Evolutionary conservation across 1,140 invertebrate species (phyloP).

Genomic region (Aporrectodea caliginosa): DNA sequence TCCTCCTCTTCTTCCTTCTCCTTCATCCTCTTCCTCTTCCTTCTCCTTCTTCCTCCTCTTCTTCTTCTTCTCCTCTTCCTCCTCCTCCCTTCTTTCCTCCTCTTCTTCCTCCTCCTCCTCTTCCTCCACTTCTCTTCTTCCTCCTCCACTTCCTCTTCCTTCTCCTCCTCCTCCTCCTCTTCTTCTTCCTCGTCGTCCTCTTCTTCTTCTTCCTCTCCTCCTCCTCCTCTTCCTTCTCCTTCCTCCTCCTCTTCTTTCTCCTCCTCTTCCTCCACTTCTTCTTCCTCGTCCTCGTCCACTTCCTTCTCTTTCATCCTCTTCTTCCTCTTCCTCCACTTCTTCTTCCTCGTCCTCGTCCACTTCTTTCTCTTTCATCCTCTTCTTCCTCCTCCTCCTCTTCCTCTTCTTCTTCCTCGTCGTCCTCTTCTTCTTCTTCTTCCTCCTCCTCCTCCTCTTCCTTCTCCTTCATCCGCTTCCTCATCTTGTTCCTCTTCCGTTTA

Average conservation of each 20-base stretch:
- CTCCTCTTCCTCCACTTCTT: constrained; percentile 18
- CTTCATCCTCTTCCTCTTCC: background rate
- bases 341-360: constrained; percentile 23
- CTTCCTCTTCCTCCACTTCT: constrained; percentile 42
- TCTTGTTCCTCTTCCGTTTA: constrained; percentile 35
- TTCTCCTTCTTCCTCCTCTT: constrained; percentile 17
- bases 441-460: constrained; percentile 42
- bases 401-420: constrained; percentile 33
- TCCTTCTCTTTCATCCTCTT: too few relatives aligned
- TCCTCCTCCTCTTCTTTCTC: background rate
- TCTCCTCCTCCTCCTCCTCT: constrained; percentile 12
- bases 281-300: background rate
- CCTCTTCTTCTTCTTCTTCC: constrained; percentile 46
- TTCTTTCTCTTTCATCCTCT: too few relatives aligned
- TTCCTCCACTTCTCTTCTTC: background rate
- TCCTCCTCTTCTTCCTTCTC: too few relatives aligned
- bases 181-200: constrained; percentile 23
- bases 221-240: constrained; percentile 29
- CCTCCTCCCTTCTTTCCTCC: constrained; percentile 16
- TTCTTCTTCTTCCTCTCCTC: constrained; percentile 31
- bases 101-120: constrained; percentile 19
- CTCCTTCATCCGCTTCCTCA: too few relatives aligned
- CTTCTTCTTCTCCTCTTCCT: constrained; percentile 23
- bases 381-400: too few relatives aligned
- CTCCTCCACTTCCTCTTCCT: too few relatives aligned